Conservation (phyloP, 2,888 invertebrate species). For the Hipparchia semele region DNA sequence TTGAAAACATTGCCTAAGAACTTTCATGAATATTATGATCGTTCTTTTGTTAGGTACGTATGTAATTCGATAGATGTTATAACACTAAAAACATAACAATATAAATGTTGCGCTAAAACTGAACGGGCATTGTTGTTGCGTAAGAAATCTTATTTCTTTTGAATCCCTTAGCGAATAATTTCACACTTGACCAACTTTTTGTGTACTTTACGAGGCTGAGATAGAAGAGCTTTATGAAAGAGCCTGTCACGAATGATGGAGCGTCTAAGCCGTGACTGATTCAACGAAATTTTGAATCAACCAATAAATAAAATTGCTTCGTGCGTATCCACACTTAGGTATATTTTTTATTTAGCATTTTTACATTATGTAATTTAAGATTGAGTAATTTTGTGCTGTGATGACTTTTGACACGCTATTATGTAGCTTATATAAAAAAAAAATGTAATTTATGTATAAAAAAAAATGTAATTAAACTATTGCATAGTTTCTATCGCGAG, state of each 20-base stretch:
- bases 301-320: too few relatives aligned
- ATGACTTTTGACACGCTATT: too few relatives aligned
- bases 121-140: not conserved
- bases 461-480: too few relatives aligned
- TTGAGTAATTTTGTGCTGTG: too few relatives aligned
- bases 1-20: not conserved
- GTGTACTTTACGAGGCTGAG: constrained; percentile 4
- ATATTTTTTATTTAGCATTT: too few relatives aligned
- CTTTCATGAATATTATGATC: not conserved
- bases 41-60: not conserved
- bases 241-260: constrained; percentile 8
- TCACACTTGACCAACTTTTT: constrained; percentile 7
- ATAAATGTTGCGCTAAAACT: not conserved
- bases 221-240: not conserved
- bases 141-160: constrained; percentile 1
- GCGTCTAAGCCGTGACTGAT: not conserved
- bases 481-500: too few relatives aligned
- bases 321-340: too few relatives aligned
- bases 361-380: too few relatives aligned
- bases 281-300: not conserved
- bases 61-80: not conserved
- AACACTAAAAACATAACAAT: constrained; percentile 1
- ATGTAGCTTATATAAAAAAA: not conserved
- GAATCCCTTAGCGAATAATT: not conserved
- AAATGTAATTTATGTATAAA: too few relatives aligned